phyloP scores from a whole-genome alignment of 2,797 vertebrate species.

The Melanotaenia boesemani region DNA sequence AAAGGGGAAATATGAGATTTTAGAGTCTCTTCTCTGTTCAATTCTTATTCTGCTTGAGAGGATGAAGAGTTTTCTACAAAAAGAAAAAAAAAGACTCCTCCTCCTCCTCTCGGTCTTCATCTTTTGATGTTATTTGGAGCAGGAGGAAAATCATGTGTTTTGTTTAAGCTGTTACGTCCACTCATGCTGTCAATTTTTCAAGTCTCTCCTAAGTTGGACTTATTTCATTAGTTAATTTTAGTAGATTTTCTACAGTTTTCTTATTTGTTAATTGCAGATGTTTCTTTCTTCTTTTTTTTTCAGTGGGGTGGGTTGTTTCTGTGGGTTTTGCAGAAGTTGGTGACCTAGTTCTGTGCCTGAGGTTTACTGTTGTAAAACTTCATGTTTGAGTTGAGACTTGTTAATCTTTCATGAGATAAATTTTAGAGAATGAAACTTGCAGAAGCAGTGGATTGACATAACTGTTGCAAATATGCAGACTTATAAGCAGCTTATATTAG shows the following conservation, averaged over 20 bases:
- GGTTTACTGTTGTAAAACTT: not conserved
- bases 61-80: not conserved
- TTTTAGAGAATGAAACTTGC: slow-evolving; percentile 11
- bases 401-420: slow-evolving; percentile 16
- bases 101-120: not conserved
- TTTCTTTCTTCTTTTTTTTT: not conserved
- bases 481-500: not conserved
- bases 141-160: not conserved
- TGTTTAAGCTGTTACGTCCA: not conserved
- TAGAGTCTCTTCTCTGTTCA: not conserved
- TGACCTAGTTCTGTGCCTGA: not conserved
- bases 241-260: not conserved
- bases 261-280: not conserved
- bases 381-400: not conserved
- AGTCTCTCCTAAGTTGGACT: not conserved
- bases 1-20: not conserved
- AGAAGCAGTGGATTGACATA: not conserved
- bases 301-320: not conserved
- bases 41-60: not conserved
- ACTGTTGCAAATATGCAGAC: not conserved
- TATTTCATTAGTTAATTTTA: slow-evolving; percentile 12
- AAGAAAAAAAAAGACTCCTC: not conserved
- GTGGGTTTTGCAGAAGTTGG: slow-evolving; percentile 13
- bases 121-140: not conserved
- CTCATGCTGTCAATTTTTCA: slow-evolving; percentile 8